Percentiles rank a stretch among this genome's conserved stretches.
Conservation (phyloP, 2,113 vertebrate species). For the Lucifuga dentata region DNA sequence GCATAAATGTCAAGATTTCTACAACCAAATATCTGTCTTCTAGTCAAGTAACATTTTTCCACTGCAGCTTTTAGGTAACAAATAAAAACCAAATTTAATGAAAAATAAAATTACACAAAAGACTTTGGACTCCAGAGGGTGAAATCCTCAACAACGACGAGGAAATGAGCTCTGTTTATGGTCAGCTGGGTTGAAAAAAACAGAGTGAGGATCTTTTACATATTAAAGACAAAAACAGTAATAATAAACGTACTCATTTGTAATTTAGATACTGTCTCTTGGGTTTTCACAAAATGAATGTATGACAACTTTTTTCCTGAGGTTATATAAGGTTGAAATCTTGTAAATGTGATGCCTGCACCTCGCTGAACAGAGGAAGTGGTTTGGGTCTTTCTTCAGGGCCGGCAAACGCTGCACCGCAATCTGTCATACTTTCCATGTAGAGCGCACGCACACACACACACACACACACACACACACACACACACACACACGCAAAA, state of each 20-base stretch:
- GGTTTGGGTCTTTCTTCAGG: slow-evolving; percentile 69
- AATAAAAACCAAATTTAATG: too few relatives aligned
- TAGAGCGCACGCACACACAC: slow-evolving; percentile 3
- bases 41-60: too few relatives aligned
- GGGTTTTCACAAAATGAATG: slow-evolving; percentile 36
- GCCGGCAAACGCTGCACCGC: slow-evolving; percentile 47
- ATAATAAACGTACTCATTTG: slow-evolving; percentile 56
- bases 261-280: slow-evolving; percentile 51
- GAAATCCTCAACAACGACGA: slow-evolving; percentile 36
- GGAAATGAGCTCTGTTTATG: slow-evolving; percentile 35
- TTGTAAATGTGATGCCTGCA: slow-evolving; percentile 55
- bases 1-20: too few relatives aligned
- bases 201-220: slow-evolving; percentile 35
- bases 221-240: slow-evolving; percentile 55
- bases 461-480: neutral
- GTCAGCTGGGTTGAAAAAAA: slow-evolving; percentile 54
- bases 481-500: slow-evolving; percentile 19
- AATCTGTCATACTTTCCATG: slow-evolving; percentile 79
- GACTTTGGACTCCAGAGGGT: too few relatives aligned
- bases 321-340: slow-evolving; percentile 54
- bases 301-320: slow-evolving; percentile 55
- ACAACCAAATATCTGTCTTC: too few relatives aligned
- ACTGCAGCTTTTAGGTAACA: too few relatives aligned
- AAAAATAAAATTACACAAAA: too few relatives aligned
- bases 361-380: slow-evolving; percentile 76